Percentiles rank a stretch among this genome's conserved stretches.
These are phyloP conservation scores for Crotalus viridis DNA, from an alignment of 2,113 vertebrate genomes.

Conservation along the genomic window DNA sequence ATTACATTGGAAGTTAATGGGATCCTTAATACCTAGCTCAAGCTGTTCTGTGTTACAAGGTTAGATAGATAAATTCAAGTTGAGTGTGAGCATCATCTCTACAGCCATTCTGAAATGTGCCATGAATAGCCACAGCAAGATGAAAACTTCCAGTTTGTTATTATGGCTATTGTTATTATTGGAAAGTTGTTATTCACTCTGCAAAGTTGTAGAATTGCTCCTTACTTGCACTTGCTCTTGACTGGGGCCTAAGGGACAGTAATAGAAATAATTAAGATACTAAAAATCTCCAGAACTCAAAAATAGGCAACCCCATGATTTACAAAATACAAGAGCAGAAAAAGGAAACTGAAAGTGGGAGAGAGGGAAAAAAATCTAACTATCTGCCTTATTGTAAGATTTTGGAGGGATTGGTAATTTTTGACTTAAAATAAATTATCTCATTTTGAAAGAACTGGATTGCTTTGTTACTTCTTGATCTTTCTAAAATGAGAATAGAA, in stretches of 20 bases:
- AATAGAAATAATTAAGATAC: conserved; percentile 18
- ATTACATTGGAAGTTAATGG: conserved; percentile 26
- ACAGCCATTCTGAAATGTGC: not conserved
- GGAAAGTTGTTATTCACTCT: not conserved
- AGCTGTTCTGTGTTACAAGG: not conserved
- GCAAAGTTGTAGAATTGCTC: not conserved
- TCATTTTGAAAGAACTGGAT: not conserved
- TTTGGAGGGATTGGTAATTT: not conserved
- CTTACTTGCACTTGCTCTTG: conserved; percentile 1
- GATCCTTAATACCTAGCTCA: not conserved
- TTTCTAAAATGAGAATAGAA: not conserved
- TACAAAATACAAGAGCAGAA: not conserved
- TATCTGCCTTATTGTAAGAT: not conserved
- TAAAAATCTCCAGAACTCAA: not conserved
- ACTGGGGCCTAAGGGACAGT: not conserved
- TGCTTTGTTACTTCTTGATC: not conserved
- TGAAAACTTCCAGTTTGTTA: not conserved
- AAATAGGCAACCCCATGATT: not conserved
- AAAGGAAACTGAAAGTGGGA: not conserved
- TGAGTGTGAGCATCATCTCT: not conserved
- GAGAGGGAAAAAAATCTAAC: not conserved
- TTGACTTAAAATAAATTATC: not conserved
- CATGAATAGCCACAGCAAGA: rapidly evolving
- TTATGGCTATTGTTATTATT: not conserved
- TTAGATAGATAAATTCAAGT: not conserved